Evolutionary conservation across 2,113 vertebrate species (phyloP), one percentile per base, ranked within the genome.

Genomic region (Alectura lathami): DNA sequence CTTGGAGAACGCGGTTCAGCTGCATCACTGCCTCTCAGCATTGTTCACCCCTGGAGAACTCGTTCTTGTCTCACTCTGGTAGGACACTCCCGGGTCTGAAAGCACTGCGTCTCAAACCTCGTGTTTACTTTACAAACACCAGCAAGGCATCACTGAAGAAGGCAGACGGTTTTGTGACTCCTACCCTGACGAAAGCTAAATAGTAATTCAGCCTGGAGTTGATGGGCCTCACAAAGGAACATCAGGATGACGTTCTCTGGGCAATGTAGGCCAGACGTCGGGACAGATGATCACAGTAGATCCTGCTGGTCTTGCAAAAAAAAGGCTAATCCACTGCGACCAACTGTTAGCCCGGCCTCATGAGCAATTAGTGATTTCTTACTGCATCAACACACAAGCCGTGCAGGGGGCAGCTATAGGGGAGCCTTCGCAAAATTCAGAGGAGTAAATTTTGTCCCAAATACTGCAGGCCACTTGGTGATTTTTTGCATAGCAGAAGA

Each of bases 351-450:
- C 67, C 73, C 3, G 6, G 42, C 45, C 38, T 88, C 6, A 21
- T 0, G 29, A 66, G 26, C 32, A 77, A 80, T 34, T 5, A 45
- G 13, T 6, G 34, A 74, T 43, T 84, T 79, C 84, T 42, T n/a
- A 24, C 3, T 34, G 6, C 8, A 21, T 4, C 2, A 2, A 51
- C 23, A 34, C 0, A 1, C 32, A 34, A 43, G 3, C 54, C 82
- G 17, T 2, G 17, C 54, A 86, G 59, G 17, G 13, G 17, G 4
- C 1, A 68, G 43, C 17, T 60, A 7, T 4, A 22, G n/a, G 17
- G 38, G 70, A 80, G 4, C 32, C 23, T 62, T 27, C 70, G 15
- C 45, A 77, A 82, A 94, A 73, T 54, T 67, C 34, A 1, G 2
- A 79, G 34, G n/a, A 54, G 29, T 10, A 88, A 88, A 70, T 7